phyloP scores from a whole-genome alignment of 1,140 invertebrate species.

The Pemphigus obesinymphae region DNA sequence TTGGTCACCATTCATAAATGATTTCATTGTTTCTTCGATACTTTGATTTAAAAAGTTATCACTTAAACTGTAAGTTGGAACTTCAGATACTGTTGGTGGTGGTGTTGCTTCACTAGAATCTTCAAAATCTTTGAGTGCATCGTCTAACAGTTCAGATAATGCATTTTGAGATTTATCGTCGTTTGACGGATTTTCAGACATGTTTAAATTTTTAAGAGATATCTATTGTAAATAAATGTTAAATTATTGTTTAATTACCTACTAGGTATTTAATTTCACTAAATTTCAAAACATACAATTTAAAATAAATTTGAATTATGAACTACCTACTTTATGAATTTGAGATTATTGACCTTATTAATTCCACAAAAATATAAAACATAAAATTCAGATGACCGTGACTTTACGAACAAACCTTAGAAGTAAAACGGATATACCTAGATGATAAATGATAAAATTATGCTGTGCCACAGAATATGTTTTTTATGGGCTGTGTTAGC shows the following conservation, averaged over 20 bases:
- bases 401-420: too few species aligned
- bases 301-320: too few species aligned
- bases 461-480: too few species aligned
- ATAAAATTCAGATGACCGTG: too few species aligned
- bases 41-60: conserved; percentile 10
- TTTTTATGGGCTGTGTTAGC: too few species aligned
- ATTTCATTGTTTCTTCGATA: conserved; percentile 37
- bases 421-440: too few species aligned
- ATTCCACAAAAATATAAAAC: too few species aligned
- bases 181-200: conserved; percentile 11
- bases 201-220: neutral
- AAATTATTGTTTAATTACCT: neutral
- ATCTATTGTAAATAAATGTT: neutral
- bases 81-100: neutral
- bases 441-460: neutral
- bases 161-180: neutral
- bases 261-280: too few species aligned
- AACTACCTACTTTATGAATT: too few species aligned
- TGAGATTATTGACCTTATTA: too few species aligned
- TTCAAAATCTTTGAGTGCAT: conserved; percentile 32
- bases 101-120: neutral
- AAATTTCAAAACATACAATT: too few species aligned
- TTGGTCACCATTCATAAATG: conserved; percentile 15
- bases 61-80: neutral
- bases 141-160: conserved; percentile 8